Base-by-base conservation (phyloP, 1,140 invertebrate species). In the Goniozus legneri region DNA sequence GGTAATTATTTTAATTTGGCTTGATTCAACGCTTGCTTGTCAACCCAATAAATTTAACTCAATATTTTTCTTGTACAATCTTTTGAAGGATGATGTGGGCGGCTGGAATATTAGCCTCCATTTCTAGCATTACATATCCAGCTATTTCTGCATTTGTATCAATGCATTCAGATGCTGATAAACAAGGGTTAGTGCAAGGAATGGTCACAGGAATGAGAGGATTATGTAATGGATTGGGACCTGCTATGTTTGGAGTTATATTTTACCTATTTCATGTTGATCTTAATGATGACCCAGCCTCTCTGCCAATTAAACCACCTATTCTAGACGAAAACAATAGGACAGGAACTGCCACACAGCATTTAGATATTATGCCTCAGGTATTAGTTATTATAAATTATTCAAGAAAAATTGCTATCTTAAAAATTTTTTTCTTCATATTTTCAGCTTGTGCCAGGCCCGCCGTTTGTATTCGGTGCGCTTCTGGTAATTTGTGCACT, bases 131-230 rank as follows among this genome's bases (percentile, higher is more conserved):
- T 55, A 96, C 95, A 1, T 99, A 99, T 80, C 97, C 97, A 37
- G 94, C 96, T n/a, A 98, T 99, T 63, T 97, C 93, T 76, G 91
- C 97, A 24, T 99, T 97, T 78, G 94, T 98, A 27, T 98, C 95
- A 10, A 92, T 95, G 57, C 95, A 98, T 77, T 94, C 95, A 44
- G 87, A 95, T 68, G 86, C 90, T 22, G 97, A 99, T 71, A 89
- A 97, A 66, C 97, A 99, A 79, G 97, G 88, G 82, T 86, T 98
- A 19, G 95, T 97, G 24, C 97, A 99, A 77, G 97, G 97, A 19
- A 95, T 99, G 83, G 92, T 99, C 12, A 99, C 97, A 8, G 92
- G 92, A 21, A 93, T 95, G 82, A 77, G 95, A 54, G 95, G 95
- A 10, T 82, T 98, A 18, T 91, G 88, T 60, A 89, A 88, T 69